Base-by-base conservation (phyloP, 2,113 vertebrate species). In the Channa argus region DNA sequence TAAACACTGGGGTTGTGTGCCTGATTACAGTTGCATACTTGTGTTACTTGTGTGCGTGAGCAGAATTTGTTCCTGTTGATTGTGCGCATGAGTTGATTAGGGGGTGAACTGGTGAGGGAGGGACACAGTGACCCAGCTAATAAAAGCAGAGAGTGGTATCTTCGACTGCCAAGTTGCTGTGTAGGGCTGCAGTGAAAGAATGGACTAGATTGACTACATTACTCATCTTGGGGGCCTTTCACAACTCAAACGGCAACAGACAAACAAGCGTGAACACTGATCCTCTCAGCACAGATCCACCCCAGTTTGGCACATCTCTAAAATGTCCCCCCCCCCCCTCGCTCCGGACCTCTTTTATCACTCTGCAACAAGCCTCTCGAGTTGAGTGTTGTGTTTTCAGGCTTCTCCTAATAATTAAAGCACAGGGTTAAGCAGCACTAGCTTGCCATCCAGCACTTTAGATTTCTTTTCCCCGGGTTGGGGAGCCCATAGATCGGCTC, bases 361-460 rank as follows among this genome's bases (percentile, higher is more conserved):
- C 49, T 34, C 61, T 71, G 46, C 63, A 50, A 88, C 80, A 62
- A 39, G 63, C 71, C 83, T 79, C 71, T 82, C 4, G 13, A 72
- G 71, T 4, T 36, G 59, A 59, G 74, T 64, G 63, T 62, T 59
- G 15, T 34, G 12, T 63, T 8, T 66, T 67, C 10, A 54, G 41
- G 65, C 71, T 3, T 73, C 74, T 69, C 54, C 85, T 69, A 78
- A 79, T 91, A 87, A 92, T 90, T 90, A 78, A 90, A 79, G 64
- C 5, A 3, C 39, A 41, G 63, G 80, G 82, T 80, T 84, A 86
- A 88, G 71, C 66, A 56, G 74, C 63, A 24, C 59, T 60, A 62
- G 62, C 6, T 61, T 53, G 4, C 59, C 73, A 79, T 61, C 70
- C 6, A 41, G 76, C 68, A 69, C 10, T 82, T 89, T 74, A 5